Conservation (phyloP, 1,140 invertebrate species). For the Bombus difficillimus region DNA sequence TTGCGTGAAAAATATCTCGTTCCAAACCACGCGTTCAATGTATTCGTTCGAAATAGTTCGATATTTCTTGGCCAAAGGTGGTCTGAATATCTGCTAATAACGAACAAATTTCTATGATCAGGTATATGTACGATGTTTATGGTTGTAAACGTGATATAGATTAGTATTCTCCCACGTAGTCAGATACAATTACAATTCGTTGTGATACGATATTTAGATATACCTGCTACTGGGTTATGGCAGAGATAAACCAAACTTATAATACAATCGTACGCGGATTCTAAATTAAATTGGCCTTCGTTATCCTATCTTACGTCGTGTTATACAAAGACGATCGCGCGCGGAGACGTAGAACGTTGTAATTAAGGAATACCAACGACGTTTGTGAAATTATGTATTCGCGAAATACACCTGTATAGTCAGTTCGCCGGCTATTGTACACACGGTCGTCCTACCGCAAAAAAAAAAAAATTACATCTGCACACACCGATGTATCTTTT, state of each 20-base stretch:
- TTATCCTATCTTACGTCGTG: no score
- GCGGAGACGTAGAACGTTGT: background rate
- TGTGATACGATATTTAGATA: background rate
- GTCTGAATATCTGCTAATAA: fast-evolving
- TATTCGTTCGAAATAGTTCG: background rate
- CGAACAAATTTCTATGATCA: fast-evolving
- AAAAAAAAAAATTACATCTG: slow-evolving; percentile 11
- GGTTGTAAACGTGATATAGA: no score
- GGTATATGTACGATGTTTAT: no score
- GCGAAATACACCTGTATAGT: background rate
- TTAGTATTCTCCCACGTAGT: background rate
- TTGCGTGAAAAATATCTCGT: background rate
- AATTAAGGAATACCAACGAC: background rate
- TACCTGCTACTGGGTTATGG: fast-evolving
- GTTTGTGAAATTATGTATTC: slow-evolving; percentile 18
- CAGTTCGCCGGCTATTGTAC: background rate
- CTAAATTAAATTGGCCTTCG: background rate
- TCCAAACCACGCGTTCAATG: background rate
- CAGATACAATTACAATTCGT: background rate
- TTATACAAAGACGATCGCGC: background rate
- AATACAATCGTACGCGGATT: background rate
- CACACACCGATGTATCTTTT: background rate
- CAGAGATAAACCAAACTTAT: background rate
- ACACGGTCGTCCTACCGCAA: background rate
- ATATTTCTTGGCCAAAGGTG: no score